Evolutionary conservation across 2,113 vertebrate species (phyloP).

Genomic region (Isurus oxyrinchus): DNA sequence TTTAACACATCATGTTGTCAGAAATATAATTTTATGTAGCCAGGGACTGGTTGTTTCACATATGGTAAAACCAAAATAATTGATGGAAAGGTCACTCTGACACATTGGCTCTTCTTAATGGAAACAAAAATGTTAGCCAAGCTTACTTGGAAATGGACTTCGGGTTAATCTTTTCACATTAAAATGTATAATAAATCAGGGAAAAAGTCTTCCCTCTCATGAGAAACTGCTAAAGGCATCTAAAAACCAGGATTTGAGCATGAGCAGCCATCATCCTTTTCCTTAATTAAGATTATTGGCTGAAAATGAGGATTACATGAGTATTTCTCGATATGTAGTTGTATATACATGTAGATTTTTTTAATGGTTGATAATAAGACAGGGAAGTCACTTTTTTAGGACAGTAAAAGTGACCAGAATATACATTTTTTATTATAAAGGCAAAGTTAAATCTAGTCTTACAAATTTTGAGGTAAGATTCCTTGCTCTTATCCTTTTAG

Average conservation of each 20-base stretch:
- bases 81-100: conserved; percentile 13
- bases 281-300: not conserved
- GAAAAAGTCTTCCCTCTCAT: not conserved
- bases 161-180: not conserved
- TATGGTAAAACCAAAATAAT: not conserved
- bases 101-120: conserved; percentile 10
- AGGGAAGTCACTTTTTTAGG: not conserved
- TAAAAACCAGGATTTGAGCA: not conserved
- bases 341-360: not conserved
- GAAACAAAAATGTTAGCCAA: not conserved
- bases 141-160: not conserved
- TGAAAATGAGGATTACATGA: not conserved
- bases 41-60: not conserved
- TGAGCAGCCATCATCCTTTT: not conserved
- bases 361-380: not conserved
- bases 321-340: not conserved
- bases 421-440: not conserved
- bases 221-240: not conserved
- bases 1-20: not conserved
- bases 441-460: not conserved
- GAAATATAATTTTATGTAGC: not conserved
- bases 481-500: too few relatives aligned
- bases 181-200: not conserved
- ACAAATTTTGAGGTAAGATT: not conserved
- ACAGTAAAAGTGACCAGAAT: not conserved